Evolutionary conservation across 2,797 vertebrate species (phyloP), one percentile per base, ranked within the genome.

Genomic region (Microctenopoma lineatum): DNA sequence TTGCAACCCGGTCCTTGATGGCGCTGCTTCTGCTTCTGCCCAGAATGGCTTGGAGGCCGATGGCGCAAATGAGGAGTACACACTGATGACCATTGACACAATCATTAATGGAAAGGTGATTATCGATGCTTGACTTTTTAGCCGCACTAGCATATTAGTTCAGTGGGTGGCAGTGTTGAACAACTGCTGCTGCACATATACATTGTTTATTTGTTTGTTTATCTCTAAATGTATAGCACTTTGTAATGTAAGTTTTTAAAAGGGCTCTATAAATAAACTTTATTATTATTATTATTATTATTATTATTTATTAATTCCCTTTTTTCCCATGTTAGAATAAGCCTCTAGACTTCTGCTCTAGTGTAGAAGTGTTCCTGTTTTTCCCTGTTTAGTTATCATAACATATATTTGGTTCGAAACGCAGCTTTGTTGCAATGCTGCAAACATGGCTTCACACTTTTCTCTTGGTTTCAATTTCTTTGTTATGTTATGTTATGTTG

Each of bases 81-180:
- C 85, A 0, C 91, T 98, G 67, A 99, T 99, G 98, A 97, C 95
- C 90, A 97, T 99, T 13, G 96, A 99, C 89, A 98, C 97, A 0
- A 98, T 99, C 90, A 98, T 99, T 91, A 99, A 98, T 1, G 98
- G 98, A 80, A 99, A 99, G 96, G 98, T 99, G 83, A 52, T 36
- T 27, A 26, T 14, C 7, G 15, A 36, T 41, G 12, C 18, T 21
- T 29, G 21, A 26, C 18, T 0, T n/a, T 16, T 69, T 1, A 26
- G 50, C 21, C 11, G 0, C 12, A 16, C 5, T 48, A 3, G 1
- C 12, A 16, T 6, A 9, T 14, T 11, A 2, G 46, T 15, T 50
- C n/a, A 52, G 0, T 36, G 15, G 27, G 6, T 41, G 8, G 4
- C 5, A n/a, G 13, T 14, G n/a, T 47, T 7, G 4, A 15, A 27